Conservation (phyloP, 2,888 invertebrate genomes). For the Oxycera nigricornis region DNA sequence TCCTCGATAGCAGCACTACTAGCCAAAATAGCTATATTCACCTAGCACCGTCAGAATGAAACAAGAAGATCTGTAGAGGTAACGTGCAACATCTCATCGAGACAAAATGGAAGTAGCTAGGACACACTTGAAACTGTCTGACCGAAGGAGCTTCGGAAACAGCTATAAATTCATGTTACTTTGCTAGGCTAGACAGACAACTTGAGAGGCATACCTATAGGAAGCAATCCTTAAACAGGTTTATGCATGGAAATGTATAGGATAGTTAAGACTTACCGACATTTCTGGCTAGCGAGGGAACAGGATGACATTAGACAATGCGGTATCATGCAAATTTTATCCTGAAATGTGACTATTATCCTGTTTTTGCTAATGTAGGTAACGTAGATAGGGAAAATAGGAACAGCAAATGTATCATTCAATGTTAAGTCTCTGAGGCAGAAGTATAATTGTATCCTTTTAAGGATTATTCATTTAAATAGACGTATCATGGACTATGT, state of each 20-base stretch:
- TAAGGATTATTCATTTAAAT: too few species aligned
- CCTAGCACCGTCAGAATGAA: too few species aligned
- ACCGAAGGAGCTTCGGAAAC: conserved; percentile 34
- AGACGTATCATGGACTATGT: too few species aligned
- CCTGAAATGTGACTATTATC: too few species aligned
- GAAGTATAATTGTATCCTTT: too few species aligned
- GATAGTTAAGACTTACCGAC: not conserved
- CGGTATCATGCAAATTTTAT: conserved; percentile 26
- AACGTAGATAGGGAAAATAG: too few species aligned
- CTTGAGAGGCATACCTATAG: conserved; percentile 3
- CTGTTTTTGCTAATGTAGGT: too few species aligned
- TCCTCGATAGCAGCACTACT: too few species aligned
- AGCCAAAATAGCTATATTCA: too few species aligned
- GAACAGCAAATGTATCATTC: too few species aligned
- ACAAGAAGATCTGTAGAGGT: too few species aligned
- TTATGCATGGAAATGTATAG: not conserved
- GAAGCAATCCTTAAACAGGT: not conserved
- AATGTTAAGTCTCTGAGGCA: too few species aligned
- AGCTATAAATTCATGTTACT: conserved; percentile 41
- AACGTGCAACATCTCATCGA: conserved; percentile 6
- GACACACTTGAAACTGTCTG: conserved; percentile 32
- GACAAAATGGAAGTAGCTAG: not conserved
- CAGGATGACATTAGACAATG: conserved; percentile 11
- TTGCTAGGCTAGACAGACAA: conserved; percentile 37
- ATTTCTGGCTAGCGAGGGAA: not conserved